Conservation (phyloP, 2,888 invertebrate genomes). For the Andrena chrysosceles region DNA sequence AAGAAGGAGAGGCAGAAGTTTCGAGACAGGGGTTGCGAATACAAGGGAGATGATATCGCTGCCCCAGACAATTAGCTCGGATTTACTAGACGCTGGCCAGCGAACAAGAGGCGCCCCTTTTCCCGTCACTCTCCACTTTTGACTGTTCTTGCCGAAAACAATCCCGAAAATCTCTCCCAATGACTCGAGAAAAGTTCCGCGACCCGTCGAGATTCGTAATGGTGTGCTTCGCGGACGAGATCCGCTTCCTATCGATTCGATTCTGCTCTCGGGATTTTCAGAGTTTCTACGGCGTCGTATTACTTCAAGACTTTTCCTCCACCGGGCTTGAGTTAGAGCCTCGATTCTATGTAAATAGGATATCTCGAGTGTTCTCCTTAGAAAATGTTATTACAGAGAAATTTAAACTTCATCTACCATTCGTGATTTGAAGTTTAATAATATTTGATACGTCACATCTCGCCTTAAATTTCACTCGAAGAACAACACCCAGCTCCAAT, state of each 20-base stretch:
- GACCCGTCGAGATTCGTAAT: constrained; percentile 32
- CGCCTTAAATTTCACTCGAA: too few species aligned
- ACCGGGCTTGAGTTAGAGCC: constrained; percentile 13
- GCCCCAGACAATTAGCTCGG: constrained; percentile 73
- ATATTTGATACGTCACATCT: too few species aligned
- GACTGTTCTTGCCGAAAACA: constrained; percentile 55
- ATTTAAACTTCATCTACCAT: constrained; percentile 13
- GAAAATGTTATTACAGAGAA: neutral
- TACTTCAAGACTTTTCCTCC: constrained; percentile 10
- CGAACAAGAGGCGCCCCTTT: constrained; percentile 23
- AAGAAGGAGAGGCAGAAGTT: constrained; percentile 49
- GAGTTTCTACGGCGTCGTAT: constrained; percentile 26
- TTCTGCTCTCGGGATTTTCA: constrained; percentile 17
- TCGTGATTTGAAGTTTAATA: neutral
- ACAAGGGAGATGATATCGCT: constrained; percentile 67
- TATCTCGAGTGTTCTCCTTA: neutral
- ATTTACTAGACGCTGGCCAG: constrained; percentile 66
- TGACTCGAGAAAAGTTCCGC: constrained; percentile 41
- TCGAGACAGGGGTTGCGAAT: constrained; percentile 46
- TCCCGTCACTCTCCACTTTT: constrained; percentile 55
- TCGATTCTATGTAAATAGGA: constrained; percentile 32
- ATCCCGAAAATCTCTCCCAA: constrained; percentile 48
- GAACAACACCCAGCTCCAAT: too few species aligned
- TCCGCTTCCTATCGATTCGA: constrained; percentile 34
- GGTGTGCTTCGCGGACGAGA: constrained; percentile 22